Percentiles rank a stretch among this genome's conserved stretches.
These are phyloP conservation scores for Leucophora obtusa DNA, from an alignment of 2,888 invertebrate species.

Conservation along the genomic window DNA sequence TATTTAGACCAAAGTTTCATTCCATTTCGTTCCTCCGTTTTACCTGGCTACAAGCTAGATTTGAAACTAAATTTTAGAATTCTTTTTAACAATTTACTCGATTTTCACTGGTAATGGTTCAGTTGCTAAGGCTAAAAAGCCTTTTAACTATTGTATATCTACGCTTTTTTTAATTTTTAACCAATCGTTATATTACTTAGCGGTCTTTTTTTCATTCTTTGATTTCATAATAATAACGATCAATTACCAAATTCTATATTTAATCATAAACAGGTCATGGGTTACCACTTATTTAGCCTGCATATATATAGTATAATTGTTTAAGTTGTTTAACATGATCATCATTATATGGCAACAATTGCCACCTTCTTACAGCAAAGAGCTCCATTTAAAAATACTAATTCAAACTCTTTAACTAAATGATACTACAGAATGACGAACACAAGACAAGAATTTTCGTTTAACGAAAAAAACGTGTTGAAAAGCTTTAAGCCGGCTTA, in stretches of 20 bases:
- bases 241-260: constrained; percentile 53
- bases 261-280: constrained; percentile 44
- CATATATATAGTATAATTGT: constrained; percentile 36
- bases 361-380: constrained; percentile 51
- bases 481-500: constrained; percentile 32
- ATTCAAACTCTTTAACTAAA: constrained; percentile 47
- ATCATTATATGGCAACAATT: constrained; percentile 54
- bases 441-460: constrained; percentile 8
- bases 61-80: too few species aligned
- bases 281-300: constrained; percentile 38
- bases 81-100: too few species aligned
- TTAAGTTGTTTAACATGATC: constrained; percentile 42
- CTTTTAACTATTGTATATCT: too few species aligned
- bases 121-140: too few species aligned
- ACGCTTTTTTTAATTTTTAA: too few species aligned
- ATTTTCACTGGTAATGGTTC: too few species aligned
- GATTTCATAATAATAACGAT: constrained; percentile 25
- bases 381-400: constrained; percentile 35
- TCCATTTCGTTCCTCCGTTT: too few species aligned
- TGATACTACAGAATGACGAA: constrained; percentile 23
- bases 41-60: too few species aligned
- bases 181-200: neutral
- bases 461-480: constrained; percentile 31
- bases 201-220: neutral
- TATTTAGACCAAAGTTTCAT: too few species aligned